phyloP scores from a whole-genome alignment of 2,113 vertebrate species.

The Irena cyanogastra region DNA sequence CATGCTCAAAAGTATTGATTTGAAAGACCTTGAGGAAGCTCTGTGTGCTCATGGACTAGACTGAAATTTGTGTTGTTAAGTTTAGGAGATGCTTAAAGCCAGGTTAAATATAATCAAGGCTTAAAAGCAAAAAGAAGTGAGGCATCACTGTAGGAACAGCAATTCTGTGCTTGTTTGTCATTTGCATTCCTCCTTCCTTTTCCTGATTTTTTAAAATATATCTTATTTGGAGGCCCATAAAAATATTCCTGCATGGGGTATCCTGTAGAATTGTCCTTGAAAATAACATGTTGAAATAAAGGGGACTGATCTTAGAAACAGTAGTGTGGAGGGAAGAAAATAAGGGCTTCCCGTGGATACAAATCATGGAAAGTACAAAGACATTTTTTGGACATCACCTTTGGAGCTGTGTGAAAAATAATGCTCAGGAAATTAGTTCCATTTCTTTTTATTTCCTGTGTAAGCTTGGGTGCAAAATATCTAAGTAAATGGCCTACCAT shows the following conservation, averaged over 20 bases:
- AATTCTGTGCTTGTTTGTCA: not conserved
- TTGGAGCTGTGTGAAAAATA: not conserved
- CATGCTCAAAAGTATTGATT: not conserved
- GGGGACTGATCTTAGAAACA: conserved; percentile 26
- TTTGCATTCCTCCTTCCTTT: not conserved
- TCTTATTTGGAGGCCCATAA: not conserved
- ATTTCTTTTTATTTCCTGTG: not conserved
- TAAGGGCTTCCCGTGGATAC: not conserved
- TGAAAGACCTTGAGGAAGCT: not conserved
- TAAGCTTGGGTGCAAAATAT: conserved; percentile 64
- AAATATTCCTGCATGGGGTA: not conserved
- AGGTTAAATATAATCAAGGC: not conserved
- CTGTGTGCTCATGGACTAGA: fast-evolving
- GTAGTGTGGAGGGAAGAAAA: not conserved
- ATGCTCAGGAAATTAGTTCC: not conserved
- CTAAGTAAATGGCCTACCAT: conserved; percentile 48
- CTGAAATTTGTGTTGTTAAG: not conserved
- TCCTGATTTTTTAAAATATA: not conserved
- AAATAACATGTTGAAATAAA: conserved; percentile 22
- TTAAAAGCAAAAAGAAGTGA: not conserved
- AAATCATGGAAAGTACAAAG: not conserved
- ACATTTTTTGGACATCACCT: not conserved
- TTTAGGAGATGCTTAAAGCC: not conserved
- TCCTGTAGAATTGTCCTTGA: not conserved
- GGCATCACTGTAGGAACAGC: not conserved